phyloP scores from a whole-genome alignment of 2,888 invertebrate species.

The Agrochola lota region DNA sequence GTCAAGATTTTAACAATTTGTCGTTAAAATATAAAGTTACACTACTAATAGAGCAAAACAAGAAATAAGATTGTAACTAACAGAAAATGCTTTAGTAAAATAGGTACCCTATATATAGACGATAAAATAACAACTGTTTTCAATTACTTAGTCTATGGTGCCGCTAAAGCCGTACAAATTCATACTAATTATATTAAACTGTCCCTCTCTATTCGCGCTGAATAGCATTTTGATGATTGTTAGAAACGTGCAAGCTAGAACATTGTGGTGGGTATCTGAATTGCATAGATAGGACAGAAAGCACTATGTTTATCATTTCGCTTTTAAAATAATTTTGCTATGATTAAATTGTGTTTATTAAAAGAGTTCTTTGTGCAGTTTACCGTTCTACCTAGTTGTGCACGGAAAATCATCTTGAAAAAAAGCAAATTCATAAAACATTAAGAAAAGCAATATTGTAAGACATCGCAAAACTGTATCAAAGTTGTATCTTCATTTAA shows the following conservation, averaged over 20 bases:
- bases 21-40: not conserved
- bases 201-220: conserved; percentile 57
- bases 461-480: conserved; percentile 65
- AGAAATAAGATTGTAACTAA: not conserved
- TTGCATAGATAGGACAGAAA: not conserved
- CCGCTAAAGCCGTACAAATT: conserved; percentile 62
- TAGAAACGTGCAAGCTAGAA: conserved; percentile 7
- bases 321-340: not conserved
- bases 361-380: not conserved
- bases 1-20: not conserved
- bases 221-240: conserved; percentile 68
- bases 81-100: conserved; percentile 2
- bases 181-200: conserved; percentile 67
- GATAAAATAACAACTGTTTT: conserved; percentile 7
- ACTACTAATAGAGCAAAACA: not conserved
- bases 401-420: conserved; percentile 3
- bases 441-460: conserved; percentile 51
- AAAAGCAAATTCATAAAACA: conserved; percentile 35
- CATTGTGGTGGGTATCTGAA: not conserved
- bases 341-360: not conserved
- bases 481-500: conserved; percentile 75
- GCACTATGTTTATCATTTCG: conserved; percentile 2
- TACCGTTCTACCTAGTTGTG: not conserved
- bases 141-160: conserved; percentile 58
- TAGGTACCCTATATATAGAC: not conserved